These are phyloP conservation scores for Petrolisthes cinctipes DNA, from an alignment of 2,888 invertebrate species.

Conservation along the genomic window DNA sequence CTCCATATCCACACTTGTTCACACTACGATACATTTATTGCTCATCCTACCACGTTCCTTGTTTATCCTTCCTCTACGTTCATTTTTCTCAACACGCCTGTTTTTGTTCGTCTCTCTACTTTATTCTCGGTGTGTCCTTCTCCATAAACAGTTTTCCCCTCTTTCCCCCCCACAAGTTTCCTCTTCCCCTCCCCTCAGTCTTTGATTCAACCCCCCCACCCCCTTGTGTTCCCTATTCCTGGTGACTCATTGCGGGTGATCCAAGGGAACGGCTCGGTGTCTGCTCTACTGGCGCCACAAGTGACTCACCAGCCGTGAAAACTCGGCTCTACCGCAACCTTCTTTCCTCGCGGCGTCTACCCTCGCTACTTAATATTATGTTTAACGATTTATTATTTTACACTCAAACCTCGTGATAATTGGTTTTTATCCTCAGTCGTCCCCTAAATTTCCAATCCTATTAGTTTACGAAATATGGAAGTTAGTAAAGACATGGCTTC, in stretches of 20 bases:
- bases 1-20: no score
- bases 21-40: no score
- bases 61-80: not conserved
- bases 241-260: constrained; percentile 1
- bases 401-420: no score
- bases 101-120: not conserved
- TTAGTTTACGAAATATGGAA: no score
- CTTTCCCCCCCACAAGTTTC: not conserved
- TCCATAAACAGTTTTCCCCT: not conserved
- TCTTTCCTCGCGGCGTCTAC: no score
- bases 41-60: not conserved
- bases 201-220: not conserved
- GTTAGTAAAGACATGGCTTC: no score
- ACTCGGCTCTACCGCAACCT: no score
- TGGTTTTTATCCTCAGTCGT: no score
- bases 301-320: not conserved
- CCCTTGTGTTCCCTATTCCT: not conserved
- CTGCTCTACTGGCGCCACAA: not conserved
- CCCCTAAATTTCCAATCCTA: no score
- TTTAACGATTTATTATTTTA: no score
- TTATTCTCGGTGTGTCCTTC: not conserved
- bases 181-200: not conserved
- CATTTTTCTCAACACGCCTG: not conserved
- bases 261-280: not conserved
- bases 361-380: no score